Evolutionary conservation across 2,113 vertebrate genomes (phyloP), one percentile per base, ranked within the genome.

Genomic region (Potamarius usumacintae): DNA sequence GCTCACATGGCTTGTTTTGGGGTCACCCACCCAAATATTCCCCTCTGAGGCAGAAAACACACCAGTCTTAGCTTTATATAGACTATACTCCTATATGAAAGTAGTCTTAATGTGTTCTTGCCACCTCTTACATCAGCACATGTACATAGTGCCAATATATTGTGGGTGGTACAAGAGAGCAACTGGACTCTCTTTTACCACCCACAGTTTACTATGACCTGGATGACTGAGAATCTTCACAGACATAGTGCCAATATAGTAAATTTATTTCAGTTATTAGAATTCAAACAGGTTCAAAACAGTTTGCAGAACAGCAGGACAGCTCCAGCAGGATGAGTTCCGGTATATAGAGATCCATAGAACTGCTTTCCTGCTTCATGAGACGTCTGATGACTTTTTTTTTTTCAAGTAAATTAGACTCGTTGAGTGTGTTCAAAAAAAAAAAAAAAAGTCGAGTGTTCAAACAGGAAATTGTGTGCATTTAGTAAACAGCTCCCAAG

Each of bases 391-490:
- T 0, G 42, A 3, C 22, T 53, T 53, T n/a, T 30, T 30, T 30
- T 17, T 4, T 0, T 2, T 2, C 25, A 78, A 78, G 22, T 53
- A 80, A 80, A 58, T 57, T n/a, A 80, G 77, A 80, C 77, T 27
- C 52, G 58, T 18, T 58, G 77, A 27, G 77, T 18, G 77, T 80
- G 77, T 80, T 80, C 27, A 15, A 52, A 27, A 25, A 11, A 76
- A 52, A 27, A 25, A 11, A 76, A 25, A 55, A 11, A n/a, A 79
- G n/a, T 55, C 7, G 2, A 52, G 48, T 20, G 27, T 27, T 27
- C 76, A 17, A 55, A 79, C 76, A 79, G 76, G 76, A 79, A 79
- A 79, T 55, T 79, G 76, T 27, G n/a, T 17, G n/a, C 52, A 55
- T 78, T 55, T 55, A 52, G 11, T 55, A 27, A 80, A 80, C 53